Conservation (phyloP, 64 coral and sea anemone species). For the Orbicella faveolata region DNA sequence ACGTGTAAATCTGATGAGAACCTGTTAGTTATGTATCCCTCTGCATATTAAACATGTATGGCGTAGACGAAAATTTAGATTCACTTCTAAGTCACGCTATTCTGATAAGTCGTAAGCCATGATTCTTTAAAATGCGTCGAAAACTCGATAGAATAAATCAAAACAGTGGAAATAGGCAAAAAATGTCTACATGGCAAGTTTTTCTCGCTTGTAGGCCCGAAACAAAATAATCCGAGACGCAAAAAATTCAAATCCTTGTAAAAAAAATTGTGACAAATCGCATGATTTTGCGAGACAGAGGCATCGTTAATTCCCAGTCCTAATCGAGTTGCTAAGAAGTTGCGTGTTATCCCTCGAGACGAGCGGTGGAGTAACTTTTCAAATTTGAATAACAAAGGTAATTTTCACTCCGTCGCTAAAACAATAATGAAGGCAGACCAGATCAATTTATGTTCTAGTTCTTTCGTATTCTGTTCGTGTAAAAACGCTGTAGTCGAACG, state of each 20-base stretch:
- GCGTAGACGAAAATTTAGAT: too few species aligned
- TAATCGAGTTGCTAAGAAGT: conserved; percentile 11
- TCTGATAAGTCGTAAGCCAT: background rate
- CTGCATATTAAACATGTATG: too few species aligned
- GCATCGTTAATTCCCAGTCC: background rate
- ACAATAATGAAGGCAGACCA: conserved; percentile 3
- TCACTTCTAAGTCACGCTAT: background rate
- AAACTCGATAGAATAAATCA: background rate
- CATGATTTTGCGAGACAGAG: background rate
- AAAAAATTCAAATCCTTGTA: too few species aligned
- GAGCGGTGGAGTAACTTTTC: background rate
- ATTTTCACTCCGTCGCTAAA: conserved; percentile 17
- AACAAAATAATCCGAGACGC: too few species aligned
- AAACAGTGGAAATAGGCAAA: background rate
- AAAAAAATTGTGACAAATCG: too few species aligned
- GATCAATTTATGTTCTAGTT: background rate
- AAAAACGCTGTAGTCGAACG: background rate
- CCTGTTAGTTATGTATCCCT: too few species aligned
- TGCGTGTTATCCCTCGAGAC: background rate
- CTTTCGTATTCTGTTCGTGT: background rate
- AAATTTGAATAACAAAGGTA: conserved; percentile 35
- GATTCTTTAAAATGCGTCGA: background rate
- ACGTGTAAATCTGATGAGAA: too few species aligned
- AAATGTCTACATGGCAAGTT: too few species aligned
- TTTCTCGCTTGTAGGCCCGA: too few species aligned